Conservation (phyloP, 92 coral and sea anemone species). For the Epizoanthus scotinus region DNA sequence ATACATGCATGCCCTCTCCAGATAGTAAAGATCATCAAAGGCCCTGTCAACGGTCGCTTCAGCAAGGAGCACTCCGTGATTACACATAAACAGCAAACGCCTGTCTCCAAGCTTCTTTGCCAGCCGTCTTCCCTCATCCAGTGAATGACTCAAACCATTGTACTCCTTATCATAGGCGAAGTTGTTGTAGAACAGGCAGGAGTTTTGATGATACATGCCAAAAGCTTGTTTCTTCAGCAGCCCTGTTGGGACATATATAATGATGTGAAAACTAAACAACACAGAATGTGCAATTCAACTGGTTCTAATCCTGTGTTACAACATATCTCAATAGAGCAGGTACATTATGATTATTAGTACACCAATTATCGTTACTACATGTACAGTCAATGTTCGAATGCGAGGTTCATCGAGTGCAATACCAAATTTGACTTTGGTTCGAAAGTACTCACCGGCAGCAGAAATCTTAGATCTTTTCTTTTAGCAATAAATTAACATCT, state of each 20-base stretch:
- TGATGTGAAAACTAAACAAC: background rate
- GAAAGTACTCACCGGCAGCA: too few species aligned
- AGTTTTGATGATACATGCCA: constrained; percentile 61
- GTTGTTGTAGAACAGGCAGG: constrained; percentile 57
- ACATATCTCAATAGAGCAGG: too few species aligned
- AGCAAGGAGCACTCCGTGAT: constrained; percentile 68
- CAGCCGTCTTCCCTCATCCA: constrained; percentile 65
- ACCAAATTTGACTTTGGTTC: too few species aligned
- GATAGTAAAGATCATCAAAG: constrained; percentile 63
- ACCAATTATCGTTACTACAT: too few species aligned
- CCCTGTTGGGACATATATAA: constrained; percentile 43
- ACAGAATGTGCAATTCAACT: background rate
- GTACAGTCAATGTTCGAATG: too few species aligned
- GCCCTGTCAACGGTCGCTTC: constrained; percentile 54
- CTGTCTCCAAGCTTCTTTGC: constrained; percentile 63
- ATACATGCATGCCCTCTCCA: constrained; percentile 68
- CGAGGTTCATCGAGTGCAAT: too few species aligned
- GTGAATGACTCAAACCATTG: constrained; percentile 57
- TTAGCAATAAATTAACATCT: too few species aligned
- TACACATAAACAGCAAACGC: constrained; percentile 69
- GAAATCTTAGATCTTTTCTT: too few species aligned
- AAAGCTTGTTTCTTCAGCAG: constrained; percentile 54
- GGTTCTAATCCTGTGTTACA: too few species aligned
- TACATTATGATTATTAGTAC: too few species aligned
- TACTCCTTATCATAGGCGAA: constrained; percentile 68